Base-by-base conservation (phyloP, 1,140 invertebrate genomes). In the Drosophila littoralis region DNA sequence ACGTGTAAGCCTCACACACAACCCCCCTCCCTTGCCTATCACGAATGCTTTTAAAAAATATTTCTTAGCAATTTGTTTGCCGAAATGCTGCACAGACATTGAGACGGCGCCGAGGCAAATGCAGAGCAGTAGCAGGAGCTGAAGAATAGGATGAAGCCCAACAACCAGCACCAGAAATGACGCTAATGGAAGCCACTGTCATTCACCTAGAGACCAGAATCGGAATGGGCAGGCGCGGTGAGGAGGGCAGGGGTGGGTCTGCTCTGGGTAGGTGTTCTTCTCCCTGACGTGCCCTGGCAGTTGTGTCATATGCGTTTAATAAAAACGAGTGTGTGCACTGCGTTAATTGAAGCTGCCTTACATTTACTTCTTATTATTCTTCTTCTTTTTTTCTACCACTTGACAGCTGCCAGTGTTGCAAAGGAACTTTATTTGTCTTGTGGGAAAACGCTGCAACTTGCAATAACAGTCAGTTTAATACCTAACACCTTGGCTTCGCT, bases 21-120 rank as follows among this genome's bases (percentile, higher is more conserved):
- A 13, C 22, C 7, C 13, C 15, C 22, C 1, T 48, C 28, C 15
- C n/a, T 12, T 35, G 7, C 28, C 36, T 32, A n/a, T 8, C 17
- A 33, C 10, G 54, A 45, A 36, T 59, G 79, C 80, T 88, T 83
- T 88, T 76, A 77, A 81, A 88, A 83, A 89, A 88, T 81, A 66
- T 88, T 88, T 83, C 86, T 83, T 77, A 83, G 79, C 83, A 88
- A 88, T 89, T 89, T 89, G 83, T 83, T 88, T 77, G 83, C 84
- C 79, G 83, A 88, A 88, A 89, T 72, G 76, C 83, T 68, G 63
- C 69, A 58, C 68, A 77, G 75, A 75, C 77, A 72, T 66, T 50
- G 67, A 75, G 73, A 57, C 55, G 57, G 67, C 42, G 60, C 54
- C 63, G 51, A 67, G 60, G 46, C 12, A 46, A 57, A 60, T 52